Evolutionary conservation across 1,140 invertebrate genomes (phyloP), one percentile per base, ranked within the genome.

Genomic region (Meteorus sp.): DNA sequence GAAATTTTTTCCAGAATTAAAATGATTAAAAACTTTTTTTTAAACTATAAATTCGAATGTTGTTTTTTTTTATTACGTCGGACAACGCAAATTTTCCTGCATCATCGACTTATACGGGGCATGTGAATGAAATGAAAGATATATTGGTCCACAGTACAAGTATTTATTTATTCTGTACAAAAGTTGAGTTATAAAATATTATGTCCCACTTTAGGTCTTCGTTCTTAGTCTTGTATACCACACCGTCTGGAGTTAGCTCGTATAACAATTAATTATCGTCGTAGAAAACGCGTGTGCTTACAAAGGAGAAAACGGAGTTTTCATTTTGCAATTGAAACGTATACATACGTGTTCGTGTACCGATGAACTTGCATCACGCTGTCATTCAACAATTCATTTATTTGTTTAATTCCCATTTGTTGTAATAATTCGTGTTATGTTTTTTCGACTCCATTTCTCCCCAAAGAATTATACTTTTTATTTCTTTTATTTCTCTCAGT

Each of bases 141-240:
- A 73, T 74, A 73, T 75, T 75, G 73, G 73, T 75, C 73, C 73
- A 75, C 73, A 75, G 73, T 75, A 75, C 73, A 75, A 75, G 72
- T 75, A 75, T 75, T 75, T 73, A 74, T 74, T 74, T 75, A 75
- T 75, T 75, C 73, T 75, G 73, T 75, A 75, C 73, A 75, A 75
- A 75, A 75, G 72, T 75, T 74, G 71, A 73, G 72, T 74, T 75
- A 75, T 75, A 75, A 75, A 75, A 75, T 74, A 75, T 75, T 72
- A 75, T 74, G 70, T 74, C 67, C 67, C 71, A 71, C 70, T 72
- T 73, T 73, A 74, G 71, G 70, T 75, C 67, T 33, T 75, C 72
- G 70, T 73, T 74, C 65, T 73, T 74, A 74, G 66, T 71, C 65
- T 74, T 73, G 69, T 75, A 74, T 71, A 74, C 67, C 71, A 72